Evolutionary conservation across 2,113 vertebrate genomes (phyloP), one percentile per base, ranked within the genome.

Genomic region (Setophaga kirtlandii): DNA sequence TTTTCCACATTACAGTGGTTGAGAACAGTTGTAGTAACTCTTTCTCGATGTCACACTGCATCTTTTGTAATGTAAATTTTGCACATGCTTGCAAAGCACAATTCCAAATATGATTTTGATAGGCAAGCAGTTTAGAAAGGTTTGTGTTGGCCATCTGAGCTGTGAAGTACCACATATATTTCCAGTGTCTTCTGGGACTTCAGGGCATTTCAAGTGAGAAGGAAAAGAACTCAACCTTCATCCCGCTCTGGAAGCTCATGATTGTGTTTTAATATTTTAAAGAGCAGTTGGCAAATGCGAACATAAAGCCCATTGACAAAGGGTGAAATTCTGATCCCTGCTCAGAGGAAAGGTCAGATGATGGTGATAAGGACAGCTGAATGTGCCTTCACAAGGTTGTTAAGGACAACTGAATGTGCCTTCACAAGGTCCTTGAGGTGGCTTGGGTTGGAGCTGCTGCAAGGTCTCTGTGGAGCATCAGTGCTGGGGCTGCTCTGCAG

Each of bases 31-130:
- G 83, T 88, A 91, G 94, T 92, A 96, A 96, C 95, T 97, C 96
- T 97, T 92, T 95, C 30, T 91, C 3, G 27, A 93, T 96, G 97
- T 84, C 65, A 84, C 2, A 59, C 90, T 83, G 84, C 95, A 52
- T 94, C 87, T 95, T 96, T 96, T 92, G 92, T 93, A 87, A 97
- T 96, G 96, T 97, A 96, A 96, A 97, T 97, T 96, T 95, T 89
- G 84, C 89, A 82, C 85, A 56, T 77, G 60, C 94, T 96, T 80
- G 83, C 80, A 62, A 71, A 83, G 69, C 91, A 93, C 91, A 70
- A 23, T 70, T 96, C 94, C 96, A 95, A 90, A 95, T 97, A 94
- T 56, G 96, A 95, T 96, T 97, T 97, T 97, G 96, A 97, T 97
- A 97, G 96, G 96, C 89, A 81, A 95, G 93, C 95, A 44, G 86